A percentile compares a stretch with the other conserved stretches of the same genome.
Conservation (phyloP, 2,113 vertebrate genomes). For the Talpa occidentalis region DNA sequence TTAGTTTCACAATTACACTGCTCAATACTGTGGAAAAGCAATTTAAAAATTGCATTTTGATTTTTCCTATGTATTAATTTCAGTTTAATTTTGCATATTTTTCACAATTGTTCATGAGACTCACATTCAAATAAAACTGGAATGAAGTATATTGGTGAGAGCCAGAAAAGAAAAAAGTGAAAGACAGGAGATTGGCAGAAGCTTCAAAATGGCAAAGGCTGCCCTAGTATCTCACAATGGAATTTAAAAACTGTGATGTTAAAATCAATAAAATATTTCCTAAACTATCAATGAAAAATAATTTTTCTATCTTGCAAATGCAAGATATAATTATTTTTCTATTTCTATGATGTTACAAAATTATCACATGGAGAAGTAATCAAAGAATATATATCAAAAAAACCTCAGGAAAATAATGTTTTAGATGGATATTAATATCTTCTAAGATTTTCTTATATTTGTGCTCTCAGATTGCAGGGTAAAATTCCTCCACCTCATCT, state of each 20-base stretch:
- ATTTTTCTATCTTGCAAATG: background rate
- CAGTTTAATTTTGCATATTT: background rate
- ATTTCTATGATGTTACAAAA: background rate
- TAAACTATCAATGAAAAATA: background rate
- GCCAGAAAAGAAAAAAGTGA: background rate
- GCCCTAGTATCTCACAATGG: background rate
- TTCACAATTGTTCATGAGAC: background rate
- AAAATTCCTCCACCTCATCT: too few relatives aligned
- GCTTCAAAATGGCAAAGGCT: background rate
- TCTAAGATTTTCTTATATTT: background rate
- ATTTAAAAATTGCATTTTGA: conserved; percentile 7
- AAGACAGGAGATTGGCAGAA: background rate
- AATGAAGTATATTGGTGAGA: background rate
- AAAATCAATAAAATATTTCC: conserved; percentile 40
- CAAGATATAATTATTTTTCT: background rate
- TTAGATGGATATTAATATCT: background rate
- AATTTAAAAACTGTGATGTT: background rate
- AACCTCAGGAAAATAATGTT: background rate
- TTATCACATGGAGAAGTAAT: background rate
- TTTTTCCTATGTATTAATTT: background rate
- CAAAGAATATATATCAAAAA: background rate
- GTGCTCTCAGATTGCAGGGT: too few relatives aligned
- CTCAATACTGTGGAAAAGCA: too few relatives aligned
- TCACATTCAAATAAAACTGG: background rate
- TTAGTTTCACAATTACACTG: background rate